Evolutionary conservation across 2,888 invertebrate genomes (phyloP).

Genomic region (Meteorus colon): DNA sequence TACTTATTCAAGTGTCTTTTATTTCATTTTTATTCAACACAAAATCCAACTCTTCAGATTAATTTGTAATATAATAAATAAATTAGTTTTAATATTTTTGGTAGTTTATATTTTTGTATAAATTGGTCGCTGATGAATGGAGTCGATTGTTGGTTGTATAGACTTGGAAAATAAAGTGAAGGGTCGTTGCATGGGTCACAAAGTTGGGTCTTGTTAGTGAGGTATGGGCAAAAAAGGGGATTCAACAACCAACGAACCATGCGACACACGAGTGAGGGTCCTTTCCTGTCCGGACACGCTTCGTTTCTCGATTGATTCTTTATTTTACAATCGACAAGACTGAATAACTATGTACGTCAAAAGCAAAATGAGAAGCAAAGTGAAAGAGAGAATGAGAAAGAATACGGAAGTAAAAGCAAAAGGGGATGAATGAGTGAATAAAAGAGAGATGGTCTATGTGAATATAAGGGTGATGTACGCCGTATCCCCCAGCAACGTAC

Average conservation of each 20-base stretch:
- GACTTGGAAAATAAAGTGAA: slow-evolving; percentile 22
- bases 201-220: slow-evolving; percentile 69
- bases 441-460: neutral
- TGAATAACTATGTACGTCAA: neutral
- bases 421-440: neutral
- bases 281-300: slow-evolving; percentile 63
- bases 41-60: neutral
- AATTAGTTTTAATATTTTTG: neutral
- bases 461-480: neutral
- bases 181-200: slow-evolving; percentile 60
- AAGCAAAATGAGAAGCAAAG: neutral
- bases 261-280: slow-evolving; percentile 60
- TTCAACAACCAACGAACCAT: slow-evolving; percentile 67
- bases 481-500: slow-evolving; percentile 32
- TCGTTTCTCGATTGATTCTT: slow-evolving; percentile 73
- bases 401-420: no score
- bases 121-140: neutral
- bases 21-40: neutral
- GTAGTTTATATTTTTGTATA: neutral
- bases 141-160: slow-evolving; percentile 14
- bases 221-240: slow-evolving; percentile 61
- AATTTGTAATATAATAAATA: no score
- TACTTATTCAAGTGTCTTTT: neutral
- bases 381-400: neutral
- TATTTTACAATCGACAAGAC: slow-evolving; percentile 69